Evolutionary conservation across 2,113 vertebrate species (phyloP), one percentile per base, ranked within the genome.

Genomic region (Hippocampus mohnikei): DNA sequence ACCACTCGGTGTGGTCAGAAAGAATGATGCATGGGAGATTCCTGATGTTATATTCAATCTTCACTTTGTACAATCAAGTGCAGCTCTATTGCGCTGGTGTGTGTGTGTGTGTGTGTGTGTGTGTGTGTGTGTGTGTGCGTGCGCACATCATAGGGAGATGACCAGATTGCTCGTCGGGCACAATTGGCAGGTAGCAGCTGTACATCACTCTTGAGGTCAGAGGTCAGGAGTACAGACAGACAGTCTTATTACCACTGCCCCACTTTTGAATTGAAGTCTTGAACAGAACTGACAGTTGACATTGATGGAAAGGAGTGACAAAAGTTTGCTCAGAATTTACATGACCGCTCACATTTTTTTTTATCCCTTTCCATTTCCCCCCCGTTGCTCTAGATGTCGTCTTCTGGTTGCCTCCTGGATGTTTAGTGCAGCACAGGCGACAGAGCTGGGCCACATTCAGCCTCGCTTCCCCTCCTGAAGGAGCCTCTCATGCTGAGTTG

Each of bases 181-280:
- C 70, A 81, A 71, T 81, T 90, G 81, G 67, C 84, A 83, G 83
- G 84, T 83, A 73, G 81, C 87, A 88, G 84, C 85, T 85, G 84
- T 58, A 72, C 53, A 76, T 80, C 64, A 70, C 69, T 60, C 71
- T 53, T 44, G 44, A 73, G 77, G 74, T 84, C 76, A 82, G 52
- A 70, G 74, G 73, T 76, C 56, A 16, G 2, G 37, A 70, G 37
- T 61, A 61, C 42, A 67, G 37, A 50, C 10, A 62, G 42, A 69
- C 55, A 1, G 40, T 42, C 75, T 71, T 42, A 64, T 79, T 80
- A 79, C 68, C 27, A 25, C 61, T 44, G 52, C 42, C 44, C 42
- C 23, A 1, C 41, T 81, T 74, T 69, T 69, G 58, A 85, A 53
- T 23, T 8, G 69, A 65, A 23, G 44, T 70, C 53, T 73, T 10